Percentiles rank a stretch among this genome's conserved stretches.
phyloP scores from a whole-genome alignment of 2,797 vertebrate genomes.

The Catamblyrhynchus diadema region DNA sequence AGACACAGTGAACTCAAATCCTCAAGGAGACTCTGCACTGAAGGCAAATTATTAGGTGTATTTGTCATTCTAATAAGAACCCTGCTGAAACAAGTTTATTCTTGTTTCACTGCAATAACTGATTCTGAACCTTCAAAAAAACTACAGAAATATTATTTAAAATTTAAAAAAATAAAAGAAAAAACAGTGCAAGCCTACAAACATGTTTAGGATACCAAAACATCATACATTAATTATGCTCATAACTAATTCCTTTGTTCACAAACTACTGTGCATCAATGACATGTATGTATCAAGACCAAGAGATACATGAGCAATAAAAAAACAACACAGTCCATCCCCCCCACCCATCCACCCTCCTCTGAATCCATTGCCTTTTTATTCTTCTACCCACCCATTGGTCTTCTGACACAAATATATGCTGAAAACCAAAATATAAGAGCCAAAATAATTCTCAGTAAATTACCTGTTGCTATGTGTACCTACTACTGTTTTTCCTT shows the following conservation, averaged over 20 bases:
- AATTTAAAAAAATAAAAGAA: background rate
- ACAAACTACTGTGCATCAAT: conserved; percentile 10
- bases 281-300: conserved; percentile 50
- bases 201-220: background rate
- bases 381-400: background rate
- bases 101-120: background rate
- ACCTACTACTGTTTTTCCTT: background rate
- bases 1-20: background rate
- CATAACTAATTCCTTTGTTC: background rate
- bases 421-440: background rate
- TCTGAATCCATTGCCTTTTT: background rate
- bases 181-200: background rate
- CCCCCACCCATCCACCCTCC: background rate
- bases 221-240: background rate
- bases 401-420: background rate
- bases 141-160: background rate
- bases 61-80: background rate
- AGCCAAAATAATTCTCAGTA: background rate
- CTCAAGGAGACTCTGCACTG: background rate
- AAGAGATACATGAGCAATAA: background rate
- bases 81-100: background rate
- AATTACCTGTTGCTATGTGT: background rate
- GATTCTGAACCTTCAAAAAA: background rate
- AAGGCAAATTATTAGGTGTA: background rate
- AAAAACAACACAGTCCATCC: background rate